These are phyloP conservation scores for Cordilura impudica DNA, from an alignment of 2,888 invertebrate species.

Conservation along the genomic window DNA sequence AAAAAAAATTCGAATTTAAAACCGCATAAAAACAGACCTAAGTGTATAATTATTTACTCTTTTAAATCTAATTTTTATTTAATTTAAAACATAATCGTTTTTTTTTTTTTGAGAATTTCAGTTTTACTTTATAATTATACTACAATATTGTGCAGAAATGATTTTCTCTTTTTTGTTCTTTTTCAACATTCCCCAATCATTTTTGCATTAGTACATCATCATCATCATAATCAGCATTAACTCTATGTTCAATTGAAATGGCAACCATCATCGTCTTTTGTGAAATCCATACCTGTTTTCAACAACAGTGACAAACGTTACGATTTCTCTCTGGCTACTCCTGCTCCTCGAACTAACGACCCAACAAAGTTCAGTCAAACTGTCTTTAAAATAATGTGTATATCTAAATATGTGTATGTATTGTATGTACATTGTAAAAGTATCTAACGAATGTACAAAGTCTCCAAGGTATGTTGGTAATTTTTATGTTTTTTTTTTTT, in stretches of 20 bases:
- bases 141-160: neutral
- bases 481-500: slow-evolving; percentile 31
- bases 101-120: neutral
- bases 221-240: neutral
- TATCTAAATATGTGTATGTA: too few species aligned
- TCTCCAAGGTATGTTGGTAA: slow-evolving; percentile 46
- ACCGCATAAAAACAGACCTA: too few species aligned
- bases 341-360: too few species aligned
- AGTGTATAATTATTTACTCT: too few species aligned
- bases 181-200: neutral
- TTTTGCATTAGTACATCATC: neutral
- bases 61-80: too few species aligned
- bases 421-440: slow-evolving; percentile 12
- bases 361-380: neutral
- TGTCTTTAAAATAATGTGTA: neutral
- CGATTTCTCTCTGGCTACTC: neutral
- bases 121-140: neutral
- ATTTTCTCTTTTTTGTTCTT: too few species aligned
- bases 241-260: slow-evolving; percentile 1
- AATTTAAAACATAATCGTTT: too few species aligned
- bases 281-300: slow-evolving; percentile 1
- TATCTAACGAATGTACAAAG: slow-evolving; percentile 38
- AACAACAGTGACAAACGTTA: neutral
- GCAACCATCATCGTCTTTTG: neutral
- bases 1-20: too few species aligned